phyloP scores from a whole-genome alignment of 2,888 invertebrate genomes.

The Trichogramma dendrolimi region DNA sequence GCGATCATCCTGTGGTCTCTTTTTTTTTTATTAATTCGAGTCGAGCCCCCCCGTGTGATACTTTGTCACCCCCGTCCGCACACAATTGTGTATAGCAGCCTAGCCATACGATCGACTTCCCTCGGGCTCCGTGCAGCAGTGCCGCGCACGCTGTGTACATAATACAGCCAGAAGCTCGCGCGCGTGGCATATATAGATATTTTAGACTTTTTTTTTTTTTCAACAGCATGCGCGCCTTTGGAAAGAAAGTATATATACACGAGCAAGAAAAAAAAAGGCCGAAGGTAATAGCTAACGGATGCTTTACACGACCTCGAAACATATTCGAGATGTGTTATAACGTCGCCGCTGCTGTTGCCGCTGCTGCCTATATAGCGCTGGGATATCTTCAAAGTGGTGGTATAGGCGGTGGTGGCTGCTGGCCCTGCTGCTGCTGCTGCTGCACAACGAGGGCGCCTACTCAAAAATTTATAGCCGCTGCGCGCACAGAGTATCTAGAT shows the following conservation, averaged over 20 bases:
- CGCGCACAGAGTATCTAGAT: background rate
- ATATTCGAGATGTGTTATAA: constrained; percentile 27
- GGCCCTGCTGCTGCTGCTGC: too few species aligned
- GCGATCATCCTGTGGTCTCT: constrained; percentile 32
- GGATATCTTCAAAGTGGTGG: too few species aligned
- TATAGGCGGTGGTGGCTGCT: too few species aligned
- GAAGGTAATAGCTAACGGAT: constrained; percentile 16
- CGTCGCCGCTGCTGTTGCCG: too few species aligned
- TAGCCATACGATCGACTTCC: too few species aligned
- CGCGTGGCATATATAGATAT: constrained; percentile 10
- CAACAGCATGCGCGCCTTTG: too few species aligned
- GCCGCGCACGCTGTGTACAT: constrained; percentile 27
- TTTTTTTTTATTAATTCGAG: constrained; percentile 46
- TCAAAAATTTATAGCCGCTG: constrained; percentile 19
- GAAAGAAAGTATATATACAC: too few species aligned
- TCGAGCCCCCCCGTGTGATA: constrained; percentile 28
- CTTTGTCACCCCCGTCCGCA: background rate
- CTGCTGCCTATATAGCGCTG: too few species aligned
- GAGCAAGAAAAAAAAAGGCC: background rate
- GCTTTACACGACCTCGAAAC: constrained; percentile 27
- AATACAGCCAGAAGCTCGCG: constrained; percentile 15
- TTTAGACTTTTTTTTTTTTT: background rate
- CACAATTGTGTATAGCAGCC: too few species aligned
- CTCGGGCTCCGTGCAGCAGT: constrained; percentile 7
- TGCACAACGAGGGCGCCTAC: background rate